A percentile compares a stretch with the other conserved stretches of the same genome.
phyloP scores from a whole-genome alignment of 2,888 invertebrate species.

The Nomada flava region DNA sequence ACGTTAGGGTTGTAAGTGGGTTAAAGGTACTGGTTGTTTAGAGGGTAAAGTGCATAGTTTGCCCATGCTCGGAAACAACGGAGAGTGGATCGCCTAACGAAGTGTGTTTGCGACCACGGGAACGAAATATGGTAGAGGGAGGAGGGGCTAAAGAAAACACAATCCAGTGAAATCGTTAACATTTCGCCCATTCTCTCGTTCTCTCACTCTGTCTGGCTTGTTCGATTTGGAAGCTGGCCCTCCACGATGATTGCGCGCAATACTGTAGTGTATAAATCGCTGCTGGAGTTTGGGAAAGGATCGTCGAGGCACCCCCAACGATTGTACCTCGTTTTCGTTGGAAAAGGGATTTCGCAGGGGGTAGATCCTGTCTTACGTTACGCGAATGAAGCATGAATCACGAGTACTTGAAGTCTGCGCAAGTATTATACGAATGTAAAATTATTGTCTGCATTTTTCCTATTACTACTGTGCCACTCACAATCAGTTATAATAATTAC shows the following conservation, averaged over 20 bases:
- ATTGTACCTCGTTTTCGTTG: background rate
- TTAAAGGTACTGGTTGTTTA: slow-evolving; percentile 70
- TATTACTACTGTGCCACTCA: too few species aligned
- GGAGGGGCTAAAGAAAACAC: slow-evolving; percentile 60
- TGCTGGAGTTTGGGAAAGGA: slow-evolving; percentile 14
- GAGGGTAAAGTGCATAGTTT: slow-evolving; percentile 72
- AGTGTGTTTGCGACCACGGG: slow-evolving; percentile 63
- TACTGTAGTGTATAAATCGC: slow-evolving; percentile 27
- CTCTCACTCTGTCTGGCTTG: background rate
- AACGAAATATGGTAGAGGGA: slow-evolving; percentile 49
- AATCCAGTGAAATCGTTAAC: slow-evolving; percentile 76
- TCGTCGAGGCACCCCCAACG: background rate
- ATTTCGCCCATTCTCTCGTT: slow-evolving; percentile 58
- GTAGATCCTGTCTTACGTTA: too few species aligned
- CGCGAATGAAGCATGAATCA: too few species aligned
- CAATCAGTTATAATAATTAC: too few species aligned
- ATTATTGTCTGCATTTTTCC: too few species aligned
- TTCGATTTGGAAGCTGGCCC: slow-evolving; percentile 31
- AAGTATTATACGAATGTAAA: too few species aligned
- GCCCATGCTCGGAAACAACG: slow-evolving; percentile 69
- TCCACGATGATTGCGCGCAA: slow-evolving; percentile 26
- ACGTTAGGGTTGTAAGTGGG: slow-evolving; percentile 71
- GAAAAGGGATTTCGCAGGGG: background rate
- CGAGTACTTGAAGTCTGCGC: too few species aligned
- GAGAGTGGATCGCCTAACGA: slow-evolving; percentile 68